phyloP scores from a whole-genome alignment of 2,888 invertebrate species.

The Caenorhabditis macrosperma region DNA sequence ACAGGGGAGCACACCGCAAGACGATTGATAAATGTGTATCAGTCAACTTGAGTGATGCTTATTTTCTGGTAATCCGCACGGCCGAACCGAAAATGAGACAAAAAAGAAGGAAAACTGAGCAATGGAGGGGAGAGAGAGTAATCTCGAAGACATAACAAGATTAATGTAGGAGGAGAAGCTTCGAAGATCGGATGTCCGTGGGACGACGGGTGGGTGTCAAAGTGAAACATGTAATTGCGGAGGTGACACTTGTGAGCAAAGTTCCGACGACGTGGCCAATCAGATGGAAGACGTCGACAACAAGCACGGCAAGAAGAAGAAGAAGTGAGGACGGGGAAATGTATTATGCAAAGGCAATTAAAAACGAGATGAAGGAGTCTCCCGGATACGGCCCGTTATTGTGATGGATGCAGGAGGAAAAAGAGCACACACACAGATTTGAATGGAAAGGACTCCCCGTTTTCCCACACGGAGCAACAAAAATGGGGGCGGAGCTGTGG shows the following conservation, averaged over 20 bases:
- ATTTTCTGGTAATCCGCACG: neutral
- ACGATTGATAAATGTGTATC: neutral
- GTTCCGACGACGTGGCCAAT: conserved; percentile 2
- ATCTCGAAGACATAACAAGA: conserved; percentile 30
- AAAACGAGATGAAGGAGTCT: neutral
- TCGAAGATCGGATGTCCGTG: conserved; percentile 24
- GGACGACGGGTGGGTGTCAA: conserved; percentile 9
- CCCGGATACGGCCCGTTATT: neutral
- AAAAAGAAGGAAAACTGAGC: too few relatives aligned
- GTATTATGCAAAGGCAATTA: conserved; percentile 6
- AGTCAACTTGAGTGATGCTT: neutral
- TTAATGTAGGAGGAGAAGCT: conserved; percentile 7
- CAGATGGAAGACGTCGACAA: conserved; percentile 2
- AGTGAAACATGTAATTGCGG: conserved; percentile 39
- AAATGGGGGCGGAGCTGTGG: too few relatives aligned
- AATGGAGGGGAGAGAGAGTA: too few relatives aligned
- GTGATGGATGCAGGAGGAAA: conserved; percentile 1
- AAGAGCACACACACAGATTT: too few relatives aligned
- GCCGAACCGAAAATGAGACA: neutral
- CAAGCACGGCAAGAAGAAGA: neutral
- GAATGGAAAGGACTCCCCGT: too few relatives aligned
- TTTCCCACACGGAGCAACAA: too few relatives aligned
- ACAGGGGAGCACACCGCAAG: too few relatives aligned
- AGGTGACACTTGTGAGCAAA: conserved; percentile 12
- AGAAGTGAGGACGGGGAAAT: neutral